phyloP scores from a whole-genome alignment of 2,113 vertebrate species.

The Elephantulus edwardii region DNA sequence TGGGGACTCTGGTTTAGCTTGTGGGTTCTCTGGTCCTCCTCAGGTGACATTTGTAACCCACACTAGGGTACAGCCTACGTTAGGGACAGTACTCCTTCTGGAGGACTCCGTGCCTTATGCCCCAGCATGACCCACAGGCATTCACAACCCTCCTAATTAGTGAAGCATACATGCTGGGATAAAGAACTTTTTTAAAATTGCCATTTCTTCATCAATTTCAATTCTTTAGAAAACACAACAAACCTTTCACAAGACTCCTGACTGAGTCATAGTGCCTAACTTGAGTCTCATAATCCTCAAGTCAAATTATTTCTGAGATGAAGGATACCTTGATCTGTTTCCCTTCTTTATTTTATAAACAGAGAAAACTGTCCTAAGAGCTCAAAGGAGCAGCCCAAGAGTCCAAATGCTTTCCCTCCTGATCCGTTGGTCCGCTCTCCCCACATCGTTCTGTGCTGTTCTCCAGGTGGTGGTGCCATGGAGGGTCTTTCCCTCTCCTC shows the following conservation, averaged over 20 bases:
- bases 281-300: neutral
- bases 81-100: no score
- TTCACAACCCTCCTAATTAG: neutral
- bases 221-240: neutral
- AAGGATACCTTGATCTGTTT: neutral
- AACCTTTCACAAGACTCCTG: neutral
- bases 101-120: neutral
- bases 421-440: neutral
- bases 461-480: no score
- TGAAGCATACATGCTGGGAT: neutral
- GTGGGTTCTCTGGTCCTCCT: no score
- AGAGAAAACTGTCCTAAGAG: neutral
- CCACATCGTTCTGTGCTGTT: neutral
- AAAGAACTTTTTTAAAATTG: no score
- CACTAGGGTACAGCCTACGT: no score
- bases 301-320: neutral
- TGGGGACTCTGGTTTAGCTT: neutral
- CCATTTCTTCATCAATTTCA: neutral
- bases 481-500: neutral
- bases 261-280: neutral
- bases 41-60: neutral
- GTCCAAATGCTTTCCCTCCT: neutral
- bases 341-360: slow-evolving; percentile 6
- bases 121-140: neutral
- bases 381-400: neutral